These are phyloP conservation scores for Scolopax rusticola DNA, from an alignment of 2,797 vertebrate genomes.

Conservation along the genomic window DNA sequence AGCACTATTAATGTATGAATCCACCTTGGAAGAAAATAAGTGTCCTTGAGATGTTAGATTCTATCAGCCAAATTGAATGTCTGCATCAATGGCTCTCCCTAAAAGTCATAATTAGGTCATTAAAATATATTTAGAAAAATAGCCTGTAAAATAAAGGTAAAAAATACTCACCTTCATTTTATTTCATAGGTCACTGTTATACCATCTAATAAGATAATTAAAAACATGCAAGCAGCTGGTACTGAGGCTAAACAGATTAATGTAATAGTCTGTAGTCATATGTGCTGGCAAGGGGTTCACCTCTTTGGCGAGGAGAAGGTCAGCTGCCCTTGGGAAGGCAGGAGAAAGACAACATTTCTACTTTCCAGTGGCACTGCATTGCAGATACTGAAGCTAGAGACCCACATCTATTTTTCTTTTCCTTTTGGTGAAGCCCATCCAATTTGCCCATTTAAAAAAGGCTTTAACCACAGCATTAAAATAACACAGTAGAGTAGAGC, in stretches of 20 bases:
- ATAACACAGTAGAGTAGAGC: neutral
- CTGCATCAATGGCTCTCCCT: conserved; percentile 71
- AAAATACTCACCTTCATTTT: conserved; percentile 87
- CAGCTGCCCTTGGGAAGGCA: conserved; percentile 83
- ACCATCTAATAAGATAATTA: conserved; percentile 87
- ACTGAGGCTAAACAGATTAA: conserved; percentile 86
- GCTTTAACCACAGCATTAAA: neutral
- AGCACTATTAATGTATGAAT: conserved; percentile 52
- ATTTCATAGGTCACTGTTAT: conserved; percentile 86
- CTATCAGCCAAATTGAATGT: conserved; percentile 67
- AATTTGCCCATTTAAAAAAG: neutral
- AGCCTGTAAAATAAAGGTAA: conserved; percentile 79
- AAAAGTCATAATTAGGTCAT: conserved; percentile 77
- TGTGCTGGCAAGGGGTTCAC: conserved; percentile 85
- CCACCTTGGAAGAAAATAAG: conserved; percentile 56
- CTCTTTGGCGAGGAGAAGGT: conserved; percentile 84
- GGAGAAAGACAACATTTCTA: conserved; percentile 62
- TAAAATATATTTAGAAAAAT: conserved; percentile 80
- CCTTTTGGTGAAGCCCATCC: neutral
- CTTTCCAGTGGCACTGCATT: conserved; percentile 45
- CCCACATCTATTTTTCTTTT: conserved; percentile 2
- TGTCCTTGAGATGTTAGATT: conserved; percentile 66
- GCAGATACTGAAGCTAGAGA: conserved; percentile 29
- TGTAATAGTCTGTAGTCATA: conserved; percentile 86
- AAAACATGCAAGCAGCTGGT: conserved; percentile 87